Percentiles rank a stretch among this genome's conserved stretches.
Evolutionary conservation across 2,888 invertebrate species (phyloP).

Genomic region (Tribolium freemani): DNA sequence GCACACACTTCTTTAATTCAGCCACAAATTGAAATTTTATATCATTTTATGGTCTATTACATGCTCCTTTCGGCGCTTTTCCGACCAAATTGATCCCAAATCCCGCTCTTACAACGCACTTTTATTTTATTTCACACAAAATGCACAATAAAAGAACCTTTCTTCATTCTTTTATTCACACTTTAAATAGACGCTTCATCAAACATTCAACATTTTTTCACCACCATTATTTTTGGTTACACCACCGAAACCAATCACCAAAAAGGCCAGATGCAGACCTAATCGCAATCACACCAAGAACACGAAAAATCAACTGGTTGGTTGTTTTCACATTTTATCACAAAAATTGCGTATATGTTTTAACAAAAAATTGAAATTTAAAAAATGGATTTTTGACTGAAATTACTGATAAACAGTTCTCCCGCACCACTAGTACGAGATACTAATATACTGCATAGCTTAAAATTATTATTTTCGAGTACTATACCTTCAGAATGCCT

Average conservation of each 20-base stretch:
- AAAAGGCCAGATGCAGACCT: not conserved
- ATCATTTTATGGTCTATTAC: conserved; percentile 40
- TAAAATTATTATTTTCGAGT: too few relatives aligned
- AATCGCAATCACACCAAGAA: too few relatives aligned
- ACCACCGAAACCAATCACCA: not conserved
- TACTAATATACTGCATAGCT: too few relatives aligned
- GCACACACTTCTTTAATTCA: conserved; percentile 34
- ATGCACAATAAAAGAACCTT: conserved; percentile 17
- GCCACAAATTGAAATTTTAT: conserved; percentile 41
- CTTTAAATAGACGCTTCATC: not conserved
- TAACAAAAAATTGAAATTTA: too few relatives aligned
- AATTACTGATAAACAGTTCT: too few relatives aligned
- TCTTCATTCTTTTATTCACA: not conserved
- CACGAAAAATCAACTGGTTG: too few relatives aligned
- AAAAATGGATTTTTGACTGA: too few relatives aligned
- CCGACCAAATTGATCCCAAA: conserved; percentile 23
- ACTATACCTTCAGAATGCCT: too few relatives aligned
- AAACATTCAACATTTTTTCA: not conserved
- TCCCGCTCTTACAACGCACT: conserved; percentile 25
- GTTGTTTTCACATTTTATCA: too few relatives aligned
- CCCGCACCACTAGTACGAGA: too few relatives aligned
- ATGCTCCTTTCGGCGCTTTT: conserved; percentile 35
- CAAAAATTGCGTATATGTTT: too few relatives aligned
- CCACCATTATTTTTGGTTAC: not conserved
- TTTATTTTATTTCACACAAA: conserved; percentile 31